Percentiles rank a stretch among this genome's conserved stretches.
Evolutionary conservation across 2,888 invertebrate species (phyloP).

Genomic region (Drosophila neotestacea): DNA sequence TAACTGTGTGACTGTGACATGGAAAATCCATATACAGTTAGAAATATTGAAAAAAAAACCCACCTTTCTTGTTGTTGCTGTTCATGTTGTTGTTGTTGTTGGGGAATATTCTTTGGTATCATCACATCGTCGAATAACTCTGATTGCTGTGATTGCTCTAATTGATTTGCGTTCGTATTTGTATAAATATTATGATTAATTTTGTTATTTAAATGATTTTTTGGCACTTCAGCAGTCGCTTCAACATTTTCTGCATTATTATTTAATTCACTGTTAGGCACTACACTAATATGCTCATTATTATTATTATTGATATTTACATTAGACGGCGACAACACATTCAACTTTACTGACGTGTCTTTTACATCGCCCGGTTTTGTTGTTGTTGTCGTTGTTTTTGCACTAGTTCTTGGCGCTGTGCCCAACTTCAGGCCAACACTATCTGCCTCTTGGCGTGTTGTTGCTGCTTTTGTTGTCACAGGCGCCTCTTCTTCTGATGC

Average conservation of each 20-base stretch:
- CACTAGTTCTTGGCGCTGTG: constrained; percentile 48
- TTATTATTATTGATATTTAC: constrained; percentile 64
- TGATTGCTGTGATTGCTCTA: constrained; percentile 36
- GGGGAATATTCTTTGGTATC: constrained; percentile 34
- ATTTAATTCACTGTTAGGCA: constrained; percentile 35
- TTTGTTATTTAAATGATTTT: constrained; percentile 40
- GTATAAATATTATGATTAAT: constrained; percentile 45
- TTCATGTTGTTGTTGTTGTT: constrained; percentile 24
- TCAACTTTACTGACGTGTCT: constrained; percentile 69
- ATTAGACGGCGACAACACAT: constrained; percentile 36
- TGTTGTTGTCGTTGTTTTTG: constrained; percentile 24
- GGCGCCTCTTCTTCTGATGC: constrained; percentile 19
- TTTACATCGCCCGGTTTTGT: constrained; percentile 27
- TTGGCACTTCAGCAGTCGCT: constrained; percentile 28
- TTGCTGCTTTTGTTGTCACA: neutral
- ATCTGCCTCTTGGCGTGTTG: constrained; percentile 21
- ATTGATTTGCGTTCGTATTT: constrained; percentile 33
- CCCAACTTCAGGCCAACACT: constrained; percentile 31
- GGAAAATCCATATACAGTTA: constrained; percentile 36
- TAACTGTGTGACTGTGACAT: constrained; percentile 1
- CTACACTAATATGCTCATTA: constrained; percentile 56
- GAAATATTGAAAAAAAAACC: constrained; percentile 29
- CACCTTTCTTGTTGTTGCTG: constrained; percentile 47
- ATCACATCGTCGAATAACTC: constrained; percentile 16
- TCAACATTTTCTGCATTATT: constrained; percentile 60